Percentiles rank a stretch among this genome's conserved stretches.
Conservation (phyloP, 2,113 vertebrate species). For the Ifrita kowaldi region DNA sequence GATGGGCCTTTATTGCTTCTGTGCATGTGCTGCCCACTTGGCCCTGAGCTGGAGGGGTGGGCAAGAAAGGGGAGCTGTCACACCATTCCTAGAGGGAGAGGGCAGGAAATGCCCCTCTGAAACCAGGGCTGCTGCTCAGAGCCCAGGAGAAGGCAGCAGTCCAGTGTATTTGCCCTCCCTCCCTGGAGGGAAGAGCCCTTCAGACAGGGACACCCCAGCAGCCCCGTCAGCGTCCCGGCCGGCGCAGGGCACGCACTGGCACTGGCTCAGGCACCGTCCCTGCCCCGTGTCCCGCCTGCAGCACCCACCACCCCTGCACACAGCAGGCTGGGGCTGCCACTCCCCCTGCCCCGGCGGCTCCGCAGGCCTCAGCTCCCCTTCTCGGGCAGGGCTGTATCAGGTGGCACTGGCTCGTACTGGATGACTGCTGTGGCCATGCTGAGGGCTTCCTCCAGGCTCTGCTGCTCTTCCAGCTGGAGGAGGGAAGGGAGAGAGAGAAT, state of each 20-base stretch:
- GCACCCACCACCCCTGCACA: neutral
- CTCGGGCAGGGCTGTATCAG: constrained; percentile 13
- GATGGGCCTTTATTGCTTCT: neutral
- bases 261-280: neutral
- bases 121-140: neutral
- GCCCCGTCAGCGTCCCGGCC: neutral
- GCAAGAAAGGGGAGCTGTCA: neutral
- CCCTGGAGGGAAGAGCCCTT: neutral
- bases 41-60: neutral
- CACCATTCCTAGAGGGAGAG: neutral
- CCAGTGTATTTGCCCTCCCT: neutral
- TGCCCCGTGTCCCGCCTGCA: neutral
- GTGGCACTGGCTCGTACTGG: constrained; percentile 51
- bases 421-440: constrained; percentile 71
- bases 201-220: neutral
- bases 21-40: neutral
- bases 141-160: neutral
- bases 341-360: neutral
- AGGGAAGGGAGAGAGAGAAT: neutral
- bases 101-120: neutral
- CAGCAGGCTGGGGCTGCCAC: neutral
- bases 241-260: accelerated
- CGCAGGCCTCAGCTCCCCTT: constrained; percentile 43
- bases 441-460: constrained; percentile 77
- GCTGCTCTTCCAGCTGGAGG: constrained; percentile 75